Evolutionary conservation across 53 echinoderm and acorn worm genomes (phyloP).

Genomic region (Hippasteria phrygiana): DNA sequence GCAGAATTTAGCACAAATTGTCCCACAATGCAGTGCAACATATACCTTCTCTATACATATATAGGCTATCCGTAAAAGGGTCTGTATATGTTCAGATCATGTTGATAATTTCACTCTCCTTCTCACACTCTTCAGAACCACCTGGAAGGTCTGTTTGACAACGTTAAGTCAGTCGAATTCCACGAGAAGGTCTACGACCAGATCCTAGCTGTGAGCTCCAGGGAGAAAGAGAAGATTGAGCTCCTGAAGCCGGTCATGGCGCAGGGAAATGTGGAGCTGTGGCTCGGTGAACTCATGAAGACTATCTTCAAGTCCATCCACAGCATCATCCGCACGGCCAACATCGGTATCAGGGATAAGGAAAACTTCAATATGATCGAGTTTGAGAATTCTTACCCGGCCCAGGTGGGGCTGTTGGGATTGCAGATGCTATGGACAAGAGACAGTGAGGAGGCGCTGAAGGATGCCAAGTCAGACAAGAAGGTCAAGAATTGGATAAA

Average conservation of each 20-base stretch:
- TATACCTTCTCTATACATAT: no score
- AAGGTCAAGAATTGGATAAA: slow-evolving; percentile 76
- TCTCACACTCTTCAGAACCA: slow-evolving; percentile 64
- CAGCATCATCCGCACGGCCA: slow-evolving; percentile 88
- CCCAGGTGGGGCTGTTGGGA: slow-evolving; percentile 94
- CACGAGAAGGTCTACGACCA: slow-evolving; percentile 98
- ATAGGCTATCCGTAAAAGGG: no score
- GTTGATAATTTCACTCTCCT: background rate
- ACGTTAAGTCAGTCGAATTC: slow-evolving; percentile 95
- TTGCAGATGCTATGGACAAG: slow-evolving; percentile 99
- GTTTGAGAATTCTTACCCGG: slow-evolving; percentile 95
- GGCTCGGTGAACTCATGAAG: slow-evolving; percentile 89
- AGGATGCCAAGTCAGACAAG: slow-evolving; percentile 90
- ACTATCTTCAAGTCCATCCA: slow-evolving; percentile 90
- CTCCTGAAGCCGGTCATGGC: slow-evolving; percentile 85
- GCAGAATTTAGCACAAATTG: no score
- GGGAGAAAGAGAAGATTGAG: slow-evolving; percentile 97
- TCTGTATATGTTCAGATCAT: no score
- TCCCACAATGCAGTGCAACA: no score
- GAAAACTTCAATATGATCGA: slow-evolving; percentile 98
- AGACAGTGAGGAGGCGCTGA: slow-evolving; percentile 95
- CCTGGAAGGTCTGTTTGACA: slow-evolving; percentile 97
- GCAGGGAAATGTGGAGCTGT: slow-evolving; percentile 99
- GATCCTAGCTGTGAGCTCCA: slow-evolving; percentile 87
- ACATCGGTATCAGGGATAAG: slow-evolving; percentile 85